Evolutionary conservation across 2,113 vertebrate species (phyloP).

Genomic region (Anas platyrhynchos): DNA sequence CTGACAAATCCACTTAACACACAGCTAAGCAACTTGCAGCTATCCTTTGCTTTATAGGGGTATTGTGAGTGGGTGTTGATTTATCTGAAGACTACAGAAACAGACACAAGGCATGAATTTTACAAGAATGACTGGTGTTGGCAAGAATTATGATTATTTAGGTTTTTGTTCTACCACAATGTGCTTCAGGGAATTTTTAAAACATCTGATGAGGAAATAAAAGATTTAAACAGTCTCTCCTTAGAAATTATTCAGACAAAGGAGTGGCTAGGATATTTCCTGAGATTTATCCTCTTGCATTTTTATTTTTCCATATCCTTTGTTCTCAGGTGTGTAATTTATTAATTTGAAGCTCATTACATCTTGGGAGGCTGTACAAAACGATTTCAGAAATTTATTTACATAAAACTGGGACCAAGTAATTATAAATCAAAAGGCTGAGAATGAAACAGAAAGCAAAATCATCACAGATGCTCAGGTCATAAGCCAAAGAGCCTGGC

Average conservation of each 20-base stretch:
- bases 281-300: background rate
- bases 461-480: background rate
- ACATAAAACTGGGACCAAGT: background rate
- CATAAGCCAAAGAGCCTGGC: background rate
- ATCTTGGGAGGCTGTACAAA: background rate
- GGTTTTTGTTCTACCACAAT: background rate
- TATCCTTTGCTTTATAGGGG: background rate
- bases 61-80: background rate
- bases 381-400: background rate
- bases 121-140: background rate
- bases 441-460: background rate
- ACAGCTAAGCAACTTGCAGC: accelerated
- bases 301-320: background rate
- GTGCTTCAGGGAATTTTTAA: background rate
- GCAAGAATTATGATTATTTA: background rate
- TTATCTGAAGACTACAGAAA: background rate
- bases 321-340: background rate
- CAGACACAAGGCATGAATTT: background rate
- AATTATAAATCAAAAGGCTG: background rate
- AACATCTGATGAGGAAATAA: background rate
- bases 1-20: background rate
- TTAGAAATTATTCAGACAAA: background rate
- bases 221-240: background rate
- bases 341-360: background rate
- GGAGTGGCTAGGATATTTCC: background rate